Base-by-base conservation (phyloP, 2,113 vertebrate genomes). In the Eolophus roseicapilla region DNA sequence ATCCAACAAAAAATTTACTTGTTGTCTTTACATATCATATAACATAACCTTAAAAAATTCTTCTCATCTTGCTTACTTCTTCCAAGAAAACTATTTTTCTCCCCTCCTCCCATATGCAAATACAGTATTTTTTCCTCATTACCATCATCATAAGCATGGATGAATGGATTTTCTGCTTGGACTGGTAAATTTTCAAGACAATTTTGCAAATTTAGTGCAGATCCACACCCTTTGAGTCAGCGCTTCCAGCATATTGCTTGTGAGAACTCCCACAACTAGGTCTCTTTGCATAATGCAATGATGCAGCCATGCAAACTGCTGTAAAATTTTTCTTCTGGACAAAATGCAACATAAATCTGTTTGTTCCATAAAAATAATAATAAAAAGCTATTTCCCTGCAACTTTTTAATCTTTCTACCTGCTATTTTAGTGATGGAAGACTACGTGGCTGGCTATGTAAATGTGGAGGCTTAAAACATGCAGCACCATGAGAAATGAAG, bases 171-270 rank as follows among this genome's bases (percentile, higher is more conserved):
- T 96, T 96, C 92, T 96, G 91, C 93, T 94, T 93, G 86, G 86
- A 29, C 55, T 96, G 91, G 65, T 94, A 94, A 87, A 95, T 97
- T 97, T 97, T 97, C 93, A 96, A 93, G 95, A 94, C 96, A 96
- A 95, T 97, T 96, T 97, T 97, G 88, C 91, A 95, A 95, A 97
- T 96, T 95, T 85, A 95, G 82, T 92, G 65, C 75, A 86, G 80
- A 95, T 95, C 60, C n/a, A 96, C 62, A 93, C 74, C 70, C 88
- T 7, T 5, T 76, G 14, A 96, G 81, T 70, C 86, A 89, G 67
- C 70, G 83, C 93, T 97, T 82, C 91, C 73, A 96, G 93, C 92
- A 82, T 63, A 82, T 46, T 35, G 60, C 88, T 92, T 87, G 70
- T 86, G 86, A 96, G 92, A 94, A 89, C 83, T 92, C 82, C 77